phyloP scores from a whole-genome alignment of 2,888 invertebrate species.

The Callyntrura guangdongensis region DNA sequence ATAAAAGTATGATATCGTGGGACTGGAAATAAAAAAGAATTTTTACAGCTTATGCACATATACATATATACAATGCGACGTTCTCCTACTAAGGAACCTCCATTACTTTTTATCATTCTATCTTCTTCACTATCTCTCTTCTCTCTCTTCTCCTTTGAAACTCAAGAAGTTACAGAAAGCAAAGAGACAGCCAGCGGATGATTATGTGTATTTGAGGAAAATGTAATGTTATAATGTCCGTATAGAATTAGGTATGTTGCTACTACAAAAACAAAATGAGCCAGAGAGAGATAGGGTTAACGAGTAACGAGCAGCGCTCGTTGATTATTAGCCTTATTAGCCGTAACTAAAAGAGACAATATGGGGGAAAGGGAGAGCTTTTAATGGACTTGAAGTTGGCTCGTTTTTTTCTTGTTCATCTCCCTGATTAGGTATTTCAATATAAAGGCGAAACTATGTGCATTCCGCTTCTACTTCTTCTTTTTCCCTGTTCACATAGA shows the following conservation, averaged over 20 bases:
- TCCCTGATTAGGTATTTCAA: constrained; percentile 67
- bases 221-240: constrained; percentile 56
- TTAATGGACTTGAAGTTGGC: constrained; percentile 73
- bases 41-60: constrained; percentile 60
- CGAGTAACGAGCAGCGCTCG: constrained; percentile 74
- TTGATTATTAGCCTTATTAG: constrained; percentile 79
- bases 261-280: constrained; percentile 49
- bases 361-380: constrained; percentile 75
- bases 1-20: constrained; percentile 60
- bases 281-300: constrained; percentile 72
- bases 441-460: neutral
- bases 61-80: constrained; percentile 6
- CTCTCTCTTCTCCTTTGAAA: constrained; percentile 74
- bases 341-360: constrained; percentile 79
- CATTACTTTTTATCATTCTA: constrained; percentile 60
- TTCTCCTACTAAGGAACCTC: constrained; percentile 11
- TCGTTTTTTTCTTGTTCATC: constrained; percentile 41
- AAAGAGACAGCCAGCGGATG: constrained; percentile 10
- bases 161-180: constrained; percentile 63
- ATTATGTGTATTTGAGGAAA: constrained; percentile 51
- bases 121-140: constrained; percentile 55
- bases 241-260: constrained; percentile 61
- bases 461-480: constrained; percentile 7
- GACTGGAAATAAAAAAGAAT: constrained; percentile 74
- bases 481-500: constrained; percentile 27